Evolutionary conservation across 1,140 invertebrate genomes (phyloP), one percentile per base, ranked within the genome.

Genomic region (Sycophila sp.): DNA sequence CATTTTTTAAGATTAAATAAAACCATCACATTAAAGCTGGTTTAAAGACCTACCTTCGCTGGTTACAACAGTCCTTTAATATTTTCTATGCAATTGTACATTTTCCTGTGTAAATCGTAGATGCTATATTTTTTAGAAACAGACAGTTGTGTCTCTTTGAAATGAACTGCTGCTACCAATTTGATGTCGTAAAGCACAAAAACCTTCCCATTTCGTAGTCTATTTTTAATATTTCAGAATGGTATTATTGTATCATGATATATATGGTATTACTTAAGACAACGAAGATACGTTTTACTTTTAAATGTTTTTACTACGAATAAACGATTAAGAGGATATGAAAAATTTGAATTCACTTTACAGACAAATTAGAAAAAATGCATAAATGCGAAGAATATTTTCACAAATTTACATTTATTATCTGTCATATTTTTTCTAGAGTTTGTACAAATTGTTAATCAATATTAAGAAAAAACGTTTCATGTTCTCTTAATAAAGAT

Each of bases 11-110:
- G 58, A 69, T 69, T 62, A 24, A 69, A 69, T 60, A 60, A 8
- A 59, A 62, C 15, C 45, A 34, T 63, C n/a, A 26, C 30, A 65
- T 15, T 53, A 38, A 40, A 40, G 30, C 22, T 17, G 28, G 42
- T 22, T 6, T 22, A 32, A 11, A 17, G 64, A 26, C 40, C 47
- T n/a, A 56, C 22, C 22, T 64, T 28, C 13, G 51, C 64, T 64
- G 51, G 40, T 51, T 70, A 47, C 30, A n/a, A 19, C 11, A 64
- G 53, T 58, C 49, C 19, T 70, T 70, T 24, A 17, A 70, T 64
- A 64, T 63, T 70, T 63, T 70, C 68, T 70, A 70, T 47, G 47
- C 30, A 64, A 64, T 8, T 64, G 60, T 58, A 64, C 30, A 70
- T 63, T 70, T 36, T 62, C 22, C 60, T 64, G 22, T 62, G 49